Percentiles rank a stretch among this genome's conserved stretches.
phyloP scores from a whole-genome alignment of 2,797 vertebrate species.

The Mico argentatus region DNA sequence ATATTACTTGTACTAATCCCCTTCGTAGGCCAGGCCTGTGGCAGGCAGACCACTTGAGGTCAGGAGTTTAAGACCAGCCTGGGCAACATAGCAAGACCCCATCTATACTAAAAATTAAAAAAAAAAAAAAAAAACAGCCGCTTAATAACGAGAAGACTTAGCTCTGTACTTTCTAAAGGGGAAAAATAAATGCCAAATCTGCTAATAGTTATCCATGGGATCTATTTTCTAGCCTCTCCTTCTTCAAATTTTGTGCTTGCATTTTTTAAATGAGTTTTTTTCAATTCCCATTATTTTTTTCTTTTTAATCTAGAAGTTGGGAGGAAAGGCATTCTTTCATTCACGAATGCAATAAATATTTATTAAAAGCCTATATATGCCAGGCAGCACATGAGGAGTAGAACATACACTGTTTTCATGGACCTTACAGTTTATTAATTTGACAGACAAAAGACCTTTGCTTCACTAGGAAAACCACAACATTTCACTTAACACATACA shows the following conservation, averaged over 20 bases:
- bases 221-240: not conserved
- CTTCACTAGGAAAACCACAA: not conserved
- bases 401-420: not conserved
- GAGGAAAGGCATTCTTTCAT: not conserved
- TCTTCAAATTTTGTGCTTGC: not conserved
- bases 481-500: not conserved
- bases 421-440: not conserved
- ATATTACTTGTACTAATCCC: not conserved
- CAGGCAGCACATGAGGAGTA: not conserved
- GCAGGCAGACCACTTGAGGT: not conserved
- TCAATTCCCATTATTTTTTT: not conserved
- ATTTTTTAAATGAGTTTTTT: not conserved
- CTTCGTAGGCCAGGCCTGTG: not conserved
- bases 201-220: not conserved
- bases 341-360: not conserved
- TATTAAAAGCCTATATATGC: conserved; percentile 33
- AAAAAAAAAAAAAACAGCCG: no score
- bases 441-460: not conserved
- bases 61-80: not conserved
- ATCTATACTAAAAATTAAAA: not conserved
- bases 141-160: not conserved
- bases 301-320: not conserved
- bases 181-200: not conserved
- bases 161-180: not conserved
- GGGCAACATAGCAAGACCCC: not conserved